These are phyloP conservation scores for Bombus superbus DNA, from an alignment of 1,140 invertebrate species.

Conservation along the genomic window DNA sequence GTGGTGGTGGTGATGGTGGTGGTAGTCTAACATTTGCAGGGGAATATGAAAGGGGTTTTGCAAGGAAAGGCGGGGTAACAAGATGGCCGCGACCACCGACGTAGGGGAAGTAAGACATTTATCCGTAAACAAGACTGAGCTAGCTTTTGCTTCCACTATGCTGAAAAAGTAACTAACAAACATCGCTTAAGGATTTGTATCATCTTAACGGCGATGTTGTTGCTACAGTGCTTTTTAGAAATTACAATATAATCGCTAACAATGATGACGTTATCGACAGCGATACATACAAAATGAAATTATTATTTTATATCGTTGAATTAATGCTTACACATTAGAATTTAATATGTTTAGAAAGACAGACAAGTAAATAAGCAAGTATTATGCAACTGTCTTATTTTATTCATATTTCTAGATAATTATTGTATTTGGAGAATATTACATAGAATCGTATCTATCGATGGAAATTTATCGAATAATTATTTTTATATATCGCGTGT, in stretches of 20 bases:
- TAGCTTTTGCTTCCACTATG: constrained; percentile 18
- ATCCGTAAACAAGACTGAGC: constrained; percentile 61
- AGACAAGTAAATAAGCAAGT: neutral
- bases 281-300: neutral
- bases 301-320: neutral
- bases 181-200: constrained; percentile 1
- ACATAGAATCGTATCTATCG: neutral
- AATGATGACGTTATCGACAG: no score
- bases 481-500: neutral
- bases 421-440: neutral
- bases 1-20: constrained; percentile 62
- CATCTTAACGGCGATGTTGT: neutral
- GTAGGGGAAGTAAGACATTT: constrained; percentile 77
- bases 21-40: constrained; percentile 71
- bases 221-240: no score
- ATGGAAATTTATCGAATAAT: neutral
- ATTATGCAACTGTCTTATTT: neutral
- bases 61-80: constrained; percentile 76
- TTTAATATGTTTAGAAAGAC: neutral
- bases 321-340: neutral
- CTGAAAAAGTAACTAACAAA: constrained; percentile 42
- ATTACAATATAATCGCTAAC: neutral
- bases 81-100: constrained; percentile 73
- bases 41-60: constrained; percentile 68
- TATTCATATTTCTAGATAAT: neutral